phyloP scores from a whole-genome alignment of 1,140 invertebrate genomes.

The Scaptodrosophila lebanonensis region DNA sequence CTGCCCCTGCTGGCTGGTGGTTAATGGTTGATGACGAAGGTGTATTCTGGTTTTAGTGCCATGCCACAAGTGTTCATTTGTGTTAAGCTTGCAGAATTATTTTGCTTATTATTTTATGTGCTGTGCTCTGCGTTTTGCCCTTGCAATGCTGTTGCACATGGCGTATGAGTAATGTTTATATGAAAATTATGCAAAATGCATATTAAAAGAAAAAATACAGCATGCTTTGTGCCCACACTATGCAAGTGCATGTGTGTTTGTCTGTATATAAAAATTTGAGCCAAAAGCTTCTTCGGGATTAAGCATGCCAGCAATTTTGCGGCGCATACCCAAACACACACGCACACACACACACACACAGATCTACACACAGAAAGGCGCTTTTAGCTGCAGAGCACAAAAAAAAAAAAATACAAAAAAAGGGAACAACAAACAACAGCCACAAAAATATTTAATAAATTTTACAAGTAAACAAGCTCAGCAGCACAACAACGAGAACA shows the following conservation, averaged over 20 bases:
- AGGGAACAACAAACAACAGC: constrained; percentile 26
- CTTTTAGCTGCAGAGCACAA: constrained; percentile 9
- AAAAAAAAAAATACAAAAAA: background rate
- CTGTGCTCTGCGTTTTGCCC: constrained; percentile 3
- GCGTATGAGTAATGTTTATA: constrained; percentile 74
- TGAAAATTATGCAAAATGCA: constrained; percentile 69
- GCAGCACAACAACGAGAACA: constrained; percentile 1
- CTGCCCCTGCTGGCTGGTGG: background rate
- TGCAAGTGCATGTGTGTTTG: background rate
- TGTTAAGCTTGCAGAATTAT: constrained; percentile 68
- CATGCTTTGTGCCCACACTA: constrained; percentile 3
- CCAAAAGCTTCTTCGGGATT: constrained; percentile 72
- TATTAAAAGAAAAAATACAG: constrained; percentile 45
- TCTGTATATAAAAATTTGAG: constrained; percentile 59
- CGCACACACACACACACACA: constrained; percentile 6
- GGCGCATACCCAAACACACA: constrained; percentile 23
- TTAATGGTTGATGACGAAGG: too few species aligned
- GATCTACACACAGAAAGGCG: too few species aligned
- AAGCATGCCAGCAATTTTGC: constrained; percentile 69
- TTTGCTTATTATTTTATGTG: constrained; percentile 58
- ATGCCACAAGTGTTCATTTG: constrained; percentile 59
- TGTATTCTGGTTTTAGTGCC: too few species aligned
- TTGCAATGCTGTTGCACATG: constrained; percentile 45
- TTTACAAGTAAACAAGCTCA: constrained; percentile 60
- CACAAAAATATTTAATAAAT: constrained; percentile 71